A percentile compares a stretch with the other conserved stretches of the same genome.
Conservation (phyloP, 2,797 vertebrate genomes). For the Gallinago nigripennis region DNA sequence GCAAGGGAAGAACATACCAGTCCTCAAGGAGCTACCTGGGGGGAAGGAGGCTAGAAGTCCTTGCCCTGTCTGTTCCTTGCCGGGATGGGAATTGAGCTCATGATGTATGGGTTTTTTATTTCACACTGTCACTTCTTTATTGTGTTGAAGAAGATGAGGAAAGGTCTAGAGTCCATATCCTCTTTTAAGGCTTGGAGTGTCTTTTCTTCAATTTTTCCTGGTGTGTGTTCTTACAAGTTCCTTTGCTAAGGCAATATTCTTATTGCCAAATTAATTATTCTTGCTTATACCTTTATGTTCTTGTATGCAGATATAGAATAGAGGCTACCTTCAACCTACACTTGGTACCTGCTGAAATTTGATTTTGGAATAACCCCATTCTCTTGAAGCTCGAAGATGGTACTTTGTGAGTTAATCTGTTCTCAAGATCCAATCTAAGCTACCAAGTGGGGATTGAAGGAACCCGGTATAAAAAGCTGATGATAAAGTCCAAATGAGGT, state of each 20-base stretch:
- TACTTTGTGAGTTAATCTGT: background rate
- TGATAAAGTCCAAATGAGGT: constrained; percentile 20
- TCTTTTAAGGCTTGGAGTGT: background rate
- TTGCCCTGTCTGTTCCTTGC: background rate
- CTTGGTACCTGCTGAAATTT: background rate
- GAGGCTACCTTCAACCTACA: background rate
- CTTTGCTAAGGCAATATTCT: background rate
- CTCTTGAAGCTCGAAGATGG: background rate
- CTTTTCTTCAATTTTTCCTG: background rate
- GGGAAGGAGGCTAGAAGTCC: background rate
- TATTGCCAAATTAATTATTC: background rate
- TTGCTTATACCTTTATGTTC: background rate
- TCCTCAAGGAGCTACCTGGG: background rate
- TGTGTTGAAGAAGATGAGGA: background rate
- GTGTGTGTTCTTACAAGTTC: background rate
- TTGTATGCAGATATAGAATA: background rate
- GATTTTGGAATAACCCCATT: background rate
- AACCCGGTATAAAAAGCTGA: constrained; percentile 12
- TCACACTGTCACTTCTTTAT: background rate
- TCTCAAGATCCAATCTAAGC: background rate
- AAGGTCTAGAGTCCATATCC: background rate
- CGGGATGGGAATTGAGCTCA: background rate
- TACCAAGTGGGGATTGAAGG: background rate
- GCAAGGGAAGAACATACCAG: background rate
- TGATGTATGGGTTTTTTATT: background rate